Evolutionary conservation across 2,888 invertebrate species (phyloP).

Genomic region (Orthosia gracilis): DNA sequence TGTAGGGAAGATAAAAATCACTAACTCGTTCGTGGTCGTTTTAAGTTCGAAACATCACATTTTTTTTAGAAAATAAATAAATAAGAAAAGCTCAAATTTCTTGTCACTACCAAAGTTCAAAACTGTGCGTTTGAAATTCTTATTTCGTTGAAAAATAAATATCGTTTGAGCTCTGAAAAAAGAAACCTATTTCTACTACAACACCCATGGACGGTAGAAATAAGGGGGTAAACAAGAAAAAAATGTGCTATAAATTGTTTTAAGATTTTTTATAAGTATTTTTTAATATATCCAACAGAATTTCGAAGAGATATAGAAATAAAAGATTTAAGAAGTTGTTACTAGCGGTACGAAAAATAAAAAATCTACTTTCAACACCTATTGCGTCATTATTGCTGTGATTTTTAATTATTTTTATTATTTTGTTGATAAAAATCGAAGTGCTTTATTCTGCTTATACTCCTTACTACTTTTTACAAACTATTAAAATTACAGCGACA

Average conservation of each 20-base stretch:
- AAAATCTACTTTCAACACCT: slow-evolving; percentile 79
- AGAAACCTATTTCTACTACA: slow-evolving; percentile 80
- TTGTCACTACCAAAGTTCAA: slow-evolving; percentile 58
- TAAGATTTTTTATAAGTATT: slow-evolving; percentile 31
- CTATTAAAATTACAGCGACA: slow-evolving; percentile 35
- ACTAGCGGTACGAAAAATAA: slow-evolving; percentile 87
- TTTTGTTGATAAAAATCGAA: slow-evolving; percentile 72
- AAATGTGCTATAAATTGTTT: slow-evolving; percentile 60
- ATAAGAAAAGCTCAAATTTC: slow-evolving; percentile 59
- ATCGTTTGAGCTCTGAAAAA: slow-evolving; percentile 64
- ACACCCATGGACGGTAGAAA: slow-evolving; percentile 90
- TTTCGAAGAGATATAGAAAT: slow-evolving; percentile 51
- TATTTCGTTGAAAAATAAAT: slow-evolving; percentile 39
- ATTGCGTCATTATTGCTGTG: slow-evolving; percentile 89
- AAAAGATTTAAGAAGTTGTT: slow-evolving; percentile 73
- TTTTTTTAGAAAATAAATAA: slow-evolving; percentile 53
- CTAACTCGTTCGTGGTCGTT: slow-evolving; percentile 68
- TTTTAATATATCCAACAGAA: slow-evolving; percentile 49
- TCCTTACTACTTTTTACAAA: slow-evolving; percentile 44
- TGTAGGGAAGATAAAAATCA: slow-evolving; percentile 69
- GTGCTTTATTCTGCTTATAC: slow-evolving; percentile 3
- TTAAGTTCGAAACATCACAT: slow-evolving; percentile 70
- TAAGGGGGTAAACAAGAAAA: slow-evolving; percentile 65
- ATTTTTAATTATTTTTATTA: slow-evolving; percentile 71
- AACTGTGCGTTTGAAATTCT: slow-evolving; percentile 63